Conservation (phyloP, 2,888 invertebrate species). For the Zaprionus bogoriensis region DNA sequence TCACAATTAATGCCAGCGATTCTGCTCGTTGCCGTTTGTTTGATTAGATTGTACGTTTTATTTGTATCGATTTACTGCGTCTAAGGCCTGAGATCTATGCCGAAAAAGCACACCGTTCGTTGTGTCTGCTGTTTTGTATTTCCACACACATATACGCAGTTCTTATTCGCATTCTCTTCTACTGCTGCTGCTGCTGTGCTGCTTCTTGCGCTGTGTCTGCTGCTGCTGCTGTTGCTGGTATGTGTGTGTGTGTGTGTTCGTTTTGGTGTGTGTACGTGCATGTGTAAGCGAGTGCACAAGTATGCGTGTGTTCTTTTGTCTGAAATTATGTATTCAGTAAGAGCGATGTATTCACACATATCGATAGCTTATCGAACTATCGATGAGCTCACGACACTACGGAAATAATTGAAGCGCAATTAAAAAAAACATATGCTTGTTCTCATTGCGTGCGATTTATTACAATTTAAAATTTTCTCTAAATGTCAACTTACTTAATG, state of each 20-base stretch:
- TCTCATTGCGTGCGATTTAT: not conserved
- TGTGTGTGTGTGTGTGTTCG: conserved; percentile 5
- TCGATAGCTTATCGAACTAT: conserved; percentile 38
- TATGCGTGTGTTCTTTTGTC: conserved; percentile 51
- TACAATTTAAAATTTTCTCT: not conserved
- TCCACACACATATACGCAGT: conserved; percentile 64
- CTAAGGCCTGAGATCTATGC: conserved; percentile 35
- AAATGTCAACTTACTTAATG: conserved; percentile 16
- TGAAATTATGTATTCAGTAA: conserved; percentile 55
- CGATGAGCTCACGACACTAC: conserved; percentile 13
- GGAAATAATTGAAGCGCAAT: not conserved
- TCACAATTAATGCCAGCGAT: conserved; percentile 29
- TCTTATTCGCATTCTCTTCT: conserved; percentile 58
- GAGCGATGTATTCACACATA: conserved; percentile 41
- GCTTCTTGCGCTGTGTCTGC: conserved; percentile 32
- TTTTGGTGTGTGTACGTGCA: conserved; percentile 8
- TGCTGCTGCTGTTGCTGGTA: not conserved
- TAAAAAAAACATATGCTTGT: not conserved
- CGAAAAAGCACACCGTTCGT: conserved; percentile 59
- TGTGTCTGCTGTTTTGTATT: conserved; percentile 62
- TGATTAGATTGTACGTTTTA: conserved; percentile 33
- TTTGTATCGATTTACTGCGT: conserved; percentile 40
- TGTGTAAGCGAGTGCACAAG: conserved; percentile 6
- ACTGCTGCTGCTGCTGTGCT: conserved; percentile 36
- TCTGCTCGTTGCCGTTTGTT: conserved; percentile 18